phyloP scores from a whole-genome alignment of 2,797 vertebrate species.

The Kryptolebias ocellatus region DNA sequence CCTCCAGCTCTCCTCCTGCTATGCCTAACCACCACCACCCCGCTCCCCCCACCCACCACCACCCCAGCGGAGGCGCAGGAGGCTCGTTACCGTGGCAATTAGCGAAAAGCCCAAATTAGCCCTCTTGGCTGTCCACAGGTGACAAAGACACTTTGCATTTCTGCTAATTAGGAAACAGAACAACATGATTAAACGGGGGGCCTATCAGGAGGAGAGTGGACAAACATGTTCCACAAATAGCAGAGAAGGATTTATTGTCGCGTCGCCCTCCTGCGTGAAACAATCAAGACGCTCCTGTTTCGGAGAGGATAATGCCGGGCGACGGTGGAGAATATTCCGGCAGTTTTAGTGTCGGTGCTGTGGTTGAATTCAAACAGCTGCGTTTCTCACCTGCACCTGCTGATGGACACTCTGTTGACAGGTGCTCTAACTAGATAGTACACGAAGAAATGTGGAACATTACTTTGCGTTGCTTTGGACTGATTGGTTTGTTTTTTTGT shows the following conservation, averaged over 20 bases:
- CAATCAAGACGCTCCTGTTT: constrained; percentile 69
- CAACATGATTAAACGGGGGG: constrained; percentile 81
- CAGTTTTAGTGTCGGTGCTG: constrained; percentile 37
- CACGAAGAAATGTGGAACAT: constrained; percentile 18
- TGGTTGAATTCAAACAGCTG: constrained; percentile 41
- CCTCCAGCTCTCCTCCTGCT: constrained; percentile 81
- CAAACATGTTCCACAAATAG: constrained; percentile 77
- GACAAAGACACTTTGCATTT: constrained; percentile 86
- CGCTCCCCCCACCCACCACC: constrained; percentile 71
- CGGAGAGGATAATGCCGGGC: constrained; percentile 47
- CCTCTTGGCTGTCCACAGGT: constrained; percentile 86
- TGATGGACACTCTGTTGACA: constrained; percentile 32
- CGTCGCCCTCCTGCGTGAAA: constrained; percentile 61
- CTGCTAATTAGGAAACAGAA: constrained; percentile 86
- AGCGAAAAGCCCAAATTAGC: constrained; percentile 87
- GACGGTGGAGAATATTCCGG: constrained; percentile 54
- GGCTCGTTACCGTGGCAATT: constrained; percentile 89
- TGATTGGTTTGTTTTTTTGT: constrained; percentile 33
- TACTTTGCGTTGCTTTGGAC: constrained; percentile 29
- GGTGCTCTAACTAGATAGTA: constrained; percentile 27
- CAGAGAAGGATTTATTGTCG: constrained; percentile 67
- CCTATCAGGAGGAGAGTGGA: constrained; percentile 77
- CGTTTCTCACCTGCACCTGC: constrained; percentile 48
- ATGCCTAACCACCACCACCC: constrained; percentile 80
- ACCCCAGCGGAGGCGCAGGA: constrained; percentile 83